phyloP scores from a whole-genome alignment of 2,888 invertebrate species.

The Leptopterna dolabrata region DNA sequence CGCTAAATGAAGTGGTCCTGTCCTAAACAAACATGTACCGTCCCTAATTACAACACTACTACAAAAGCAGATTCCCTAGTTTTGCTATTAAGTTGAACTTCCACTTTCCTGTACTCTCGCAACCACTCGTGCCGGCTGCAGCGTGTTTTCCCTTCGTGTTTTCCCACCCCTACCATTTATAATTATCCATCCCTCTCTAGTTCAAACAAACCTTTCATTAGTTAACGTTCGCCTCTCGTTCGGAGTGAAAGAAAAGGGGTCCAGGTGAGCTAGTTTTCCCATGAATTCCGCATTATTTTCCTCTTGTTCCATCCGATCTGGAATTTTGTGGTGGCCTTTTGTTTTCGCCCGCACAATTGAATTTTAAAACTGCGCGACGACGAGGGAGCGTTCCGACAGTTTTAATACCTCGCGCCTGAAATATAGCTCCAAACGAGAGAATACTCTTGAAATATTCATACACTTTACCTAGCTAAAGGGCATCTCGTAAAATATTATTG shows the following conservation, averaged over 20 bases:
- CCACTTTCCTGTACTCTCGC: background rate
- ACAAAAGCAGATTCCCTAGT: constrained; percentile 43
- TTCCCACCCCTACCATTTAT: background rate
- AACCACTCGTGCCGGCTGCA: background rate
- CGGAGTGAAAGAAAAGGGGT: background rate
- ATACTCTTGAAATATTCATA: background rate
- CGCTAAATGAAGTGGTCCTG: constrained; percentile 45
- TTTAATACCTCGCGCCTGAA: background rate
- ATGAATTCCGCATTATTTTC: background rate
- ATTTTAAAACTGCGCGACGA: background rate
- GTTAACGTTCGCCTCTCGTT: background rate
- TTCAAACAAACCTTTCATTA: constrained; percentile 7
- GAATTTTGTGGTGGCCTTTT: background rate
- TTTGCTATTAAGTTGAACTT: constrained; percentile 43
- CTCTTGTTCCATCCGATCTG: background rate
- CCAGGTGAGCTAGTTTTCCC: background rate
- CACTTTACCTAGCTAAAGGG: background rate
- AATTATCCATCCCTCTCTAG: background rate
- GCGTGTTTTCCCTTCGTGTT: background rate
- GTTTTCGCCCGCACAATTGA: background rate
- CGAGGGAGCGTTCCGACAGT: background rate
- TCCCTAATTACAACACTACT: constrained; percentile 17
- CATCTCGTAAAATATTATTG: too few species aligned
- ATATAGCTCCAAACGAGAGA: background rate
- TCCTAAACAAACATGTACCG: constrained; percentile 44